phyloP scores from a whole-genome alignment of 2,797 vertebrate genomes.

The Bovichtus variegatus region DNA sequence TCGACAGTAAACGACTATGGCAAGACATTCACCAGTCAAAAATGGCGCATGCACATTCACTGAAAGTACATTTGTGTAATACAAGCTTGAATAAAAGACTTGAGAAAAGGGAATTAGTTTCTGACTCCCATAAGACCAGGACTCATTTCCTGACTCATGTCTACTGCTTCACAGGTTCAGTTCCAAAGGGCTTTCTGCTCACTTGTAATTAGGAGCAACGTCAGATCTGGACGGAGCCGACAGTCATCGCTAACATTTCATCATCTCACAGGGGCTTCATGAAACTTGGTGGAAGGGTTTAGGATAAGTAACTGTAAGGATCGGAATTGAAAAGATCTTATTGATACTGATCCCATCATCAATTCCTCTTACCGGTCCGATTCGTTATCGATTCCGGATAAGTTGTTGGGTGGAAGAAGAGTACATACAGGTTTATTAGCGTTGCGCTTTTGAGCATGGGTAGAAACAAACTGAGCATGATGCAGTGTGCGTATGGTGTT shows the following conservation, averaged over 20 bases:
- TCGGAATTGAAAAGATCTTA: no score
- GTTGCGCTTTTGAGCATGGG: no score
- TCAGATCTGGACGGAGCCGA: conserved; percentile 15
- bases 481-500: no score
- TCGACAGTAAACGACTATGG: background rate
- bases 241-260: conserved; percentile 27
- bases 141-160: conserved; percentile 19
- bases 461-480: no score
- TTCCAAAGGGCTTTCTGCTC: conserved; percentile 19
- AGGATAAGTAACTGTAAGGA: no score
- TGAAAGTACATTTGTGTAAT: background rate
- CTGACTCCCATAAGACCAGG: conserved; percentile 3
- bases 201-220: conserved; percentile 23
- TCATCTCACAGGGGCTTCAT: conserved; percentile 27
- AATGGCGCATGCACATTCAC: background rate
- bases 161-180: conserved; percentile 24
- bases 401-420: no score
- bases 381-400: no score
- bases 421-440: no score
- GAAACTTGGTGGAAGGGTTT: no score
- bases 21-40: background rate
- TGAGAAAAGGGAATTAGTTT: background rate
- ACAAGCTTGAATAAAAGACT: background rate
- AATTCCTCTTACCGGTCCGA: no score
- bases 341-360: no score